Evolutionary conservation across 1,140 invertebrate genomes (phyloP), one percentile per base, ranked within the genome.

Genomic region (Diabrotica virgifera): DNA sequence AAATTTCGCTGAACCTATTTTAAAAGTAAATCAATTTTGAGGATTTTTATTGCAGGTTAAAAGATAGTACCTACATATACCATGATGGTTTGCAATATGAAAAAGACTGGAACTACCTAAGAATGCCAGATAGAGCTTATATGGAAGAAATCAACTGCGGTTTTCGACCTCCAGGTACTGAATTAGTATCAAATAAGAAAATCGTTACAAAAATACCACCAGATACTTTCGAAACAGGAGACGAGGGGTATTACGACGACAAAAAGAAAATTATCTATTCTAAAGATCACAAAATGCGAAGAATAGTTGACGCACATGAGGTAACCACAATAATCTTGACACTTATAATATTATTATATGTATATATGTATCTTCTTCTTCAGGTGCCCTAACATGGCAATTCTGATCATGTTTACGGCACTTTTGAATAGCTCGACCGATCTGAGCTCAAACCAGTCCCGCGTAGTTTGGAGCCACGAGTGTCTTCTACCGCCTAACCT

Each of bases 211-310:
- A 68, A 7, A 61, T 67, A 13, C 69, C 69, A 6, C 52, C 62
- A 50, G 65, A 63, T 11, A 67, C 66, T 36, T 70, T 63, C 38
- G 63, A 67, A 14, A 65, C 63, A n/a, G 58, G 62, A 2, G 66
- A 70, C 52, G 66, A 70, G 35, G 69, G 69, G 5, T 70, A 63
- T 8, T 70, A 67, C 36, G 57, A 63, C 12, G 60, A 65, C 5
- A 13, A 38, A n/a, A 62, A 58, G 10, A 62, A 59, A 36, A 51
- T 63, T 13, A 56, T 68, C 14, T 68, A 57, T 40, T 56, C 35
- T 5, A 62, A 68, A 24, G 55, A 62, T 36, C 14, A 10, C n/a
- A 40, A 24, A n/a, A 51, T 59, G 38, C 4, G 36, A 13, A 46
- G 40, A 10, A 37, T 59, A 8, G 58, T 59, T 6, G 38, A 36